A percentile compares a stretch with the other conserved stretches of the same genome.
Evolutionary conservation across 1,140 invertebrate species (phyloP).

Genomic region (Drosophila ficusphila): DNA sequence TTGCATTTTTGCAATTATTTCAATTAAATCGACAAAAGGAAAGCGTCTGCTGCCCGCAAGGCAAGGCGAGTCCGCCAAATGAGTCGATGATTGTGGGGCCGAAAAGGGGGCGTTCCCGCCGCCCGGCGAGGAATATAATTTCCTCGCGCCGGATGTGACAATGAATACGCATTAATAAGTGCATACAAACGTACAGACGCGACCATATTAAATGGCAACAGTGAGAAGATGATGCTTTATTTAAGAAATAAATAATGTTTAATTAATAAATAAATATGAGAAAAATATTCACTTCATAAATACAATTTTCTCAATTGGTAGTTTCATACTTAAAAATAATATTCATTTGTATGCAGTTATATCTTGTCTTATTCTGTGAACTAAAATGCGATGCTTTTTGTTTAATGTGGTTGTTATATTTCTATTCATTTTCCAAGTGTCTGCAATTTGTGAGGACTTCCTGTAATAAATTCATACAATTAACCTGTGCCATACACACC

Average conservation of each 20-base stretch:
- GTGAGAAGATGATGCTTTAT: neutral
- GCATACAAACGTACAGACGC: constrained; percentile 40
- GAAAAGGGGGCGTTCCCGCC: neutral
- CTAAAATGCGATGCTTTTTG: no score
- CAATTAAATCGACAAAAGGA: constrained; percentile 80
- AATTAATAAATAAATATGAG: neutral
- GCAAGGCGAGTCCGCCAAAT: constrained; percentile 32
- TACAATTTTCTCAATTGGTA: neutral
- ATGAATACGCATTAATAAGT: constrained; percentile 83
- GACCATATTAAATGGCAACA: constrained; percentile 20
- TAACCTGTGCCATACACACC: neutral
- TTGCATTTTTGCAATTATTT: constrained; percentile 83
- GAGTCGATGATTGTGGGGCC: constrained; percentile 18
- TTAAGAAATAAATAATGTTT: neutral
- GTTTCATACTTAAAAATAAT: no score
- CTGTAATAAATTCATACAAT: neutral
- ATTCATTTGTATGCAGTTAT: no score
- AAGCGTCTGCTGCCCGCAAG: constrained; percentile 49
- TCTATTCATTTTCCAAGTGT: neutral
- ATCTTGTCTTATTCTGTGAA: no score
- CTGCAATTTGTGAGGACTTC: neutral
- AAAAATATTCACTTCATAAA: no score
- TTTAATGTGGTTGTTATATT: no score
- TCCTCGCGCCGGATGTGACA: constrained; percentile 78
- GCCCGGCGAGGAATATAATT: constrained; percentile 70